Percentiles rank a stretch among this genome's conserved stretches.
Conservation (phyloP, 2,888 invertebrate species). For the Meganola albula region DNA sequence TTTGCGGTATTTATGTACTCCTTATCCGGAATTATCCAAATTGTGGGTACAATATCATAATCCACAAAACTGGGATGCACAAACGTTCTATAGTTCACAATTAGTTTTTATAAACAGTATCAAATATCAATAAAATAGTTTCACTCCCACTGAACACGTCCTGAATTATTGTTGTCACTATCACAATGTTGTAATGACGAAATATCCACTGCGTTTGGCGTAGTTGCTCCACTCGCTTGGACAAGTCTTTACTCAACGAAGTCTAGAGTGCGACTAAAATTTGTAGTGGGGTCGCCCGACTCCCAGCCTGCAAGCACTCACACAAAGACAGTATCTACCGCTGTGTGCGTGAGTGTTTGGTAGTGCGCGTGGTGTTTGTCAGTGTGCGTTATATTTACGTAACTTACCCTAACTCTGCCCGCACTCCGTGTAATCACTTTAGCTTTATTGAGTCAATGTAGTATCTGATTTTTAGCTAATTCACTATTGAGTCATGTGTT, state of each 20-base stretch:
- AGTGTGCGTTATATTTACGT: constrained; percentile 56
- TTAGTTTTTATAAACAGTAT: constrained; percentile 40
- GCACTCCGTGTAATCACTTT: constrained; percentile 66
- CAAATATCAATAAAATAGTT: constrained; percentile 43
- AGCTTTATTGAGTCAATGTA: constrained; percentile 65
- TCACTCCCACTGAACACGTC: constrained; percentile 72
- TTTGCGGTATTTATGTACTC: constrained; percentile 68
- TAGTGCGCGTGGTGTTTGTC: constrained; percentile 41
- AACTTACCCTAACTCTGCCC: constrained; percentile 52
- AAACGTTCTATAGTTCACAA: constrained; percentile 49
- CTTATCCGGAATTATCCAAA: constrained; percentile 73
- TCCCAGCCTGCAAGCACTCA: constrained; percentile 53
- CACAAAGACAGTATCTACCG: constrained; percentile 37
- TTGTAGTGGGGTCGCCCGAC: constrained; percentile 72
- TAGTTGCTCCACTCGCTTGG: constrained; percentile 47
- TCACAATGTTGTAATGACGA: constrained; percentile 74
- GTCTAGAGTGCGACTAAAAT: constrained; percentile 68
- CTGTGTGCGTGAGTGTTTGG: constrained; percentile 21
- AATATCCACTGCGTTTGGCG: constrained; percentile 63
- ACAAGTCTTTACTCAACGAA: constrained; percentile 52
- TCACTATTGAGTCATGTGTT: constrained; percentile 71
- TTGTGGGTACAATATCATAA: constrained; percentile 65
- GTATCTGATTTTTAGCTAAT: constrained; percentile 67
- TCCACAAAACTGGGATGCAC: constrained; percentile 55
- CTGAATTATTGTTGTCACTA: constrained; percentile 59